Conservation (phyloP, 2,888 invertebrate species). For the Lobophora halterata region DNA sequence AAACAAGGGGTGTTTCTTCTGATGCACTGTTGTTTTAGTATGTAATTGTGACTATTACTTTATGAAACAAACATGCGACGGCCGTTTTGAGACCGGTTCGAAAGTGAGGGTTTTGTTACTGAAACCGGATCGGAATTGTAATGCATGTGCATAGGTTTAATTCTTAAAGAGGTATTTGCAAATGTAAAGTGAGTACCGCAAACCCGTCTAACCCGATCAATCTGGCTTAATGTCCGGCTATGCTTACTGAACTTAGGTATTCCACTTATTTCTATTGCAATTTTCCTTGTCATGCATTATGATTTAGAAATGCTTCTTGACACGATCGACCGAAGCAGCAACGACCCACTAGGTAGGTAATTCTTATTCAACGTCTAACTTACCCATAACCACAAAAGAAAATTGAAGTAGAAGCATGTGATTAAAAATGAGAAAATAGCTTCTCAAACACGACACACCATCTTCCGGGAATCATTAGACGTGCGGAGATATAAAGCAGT, state of each 20-base stretch:
- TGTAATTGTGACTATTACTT: constrained; percentile 8
- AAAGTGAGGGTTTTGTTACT: constrained; percentile 67
- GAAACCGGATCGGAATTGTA: constrained; percentile 63
- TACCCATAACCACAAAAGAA: no score
- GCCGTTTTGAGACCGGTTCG: constrained; percentile 61
- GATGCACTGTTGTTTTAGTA: neutral
- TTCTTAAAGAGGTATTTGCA: constrained; percentile 14
- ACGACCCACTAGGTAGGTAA: no score
- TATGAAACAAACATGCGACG: constrained; percentile 30
- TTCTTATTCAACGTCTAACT: neutral
- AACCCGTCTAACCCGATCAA: no score
- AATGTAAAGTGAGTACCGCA: no score
- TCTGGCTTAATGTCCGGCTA: no score
- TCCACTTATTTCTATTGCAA: no score
- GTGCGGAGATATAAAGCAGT: constrained; percentile 15
- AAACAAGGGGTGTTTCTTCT: neutral
- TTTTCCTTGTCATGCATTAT: no score
- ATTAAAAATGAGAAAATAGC: constrained; percentile 4
- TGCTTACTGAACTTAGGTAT: no score
- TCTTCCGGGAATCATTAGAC: constrained; percentile 20
- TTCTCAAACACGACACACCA: constrained; percentile 8
- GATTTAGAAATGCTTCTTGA: no score
- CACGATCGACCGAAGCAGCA: no score
- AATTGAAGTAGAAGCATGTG: no score
- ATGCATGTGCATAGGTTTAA: constrained; percentile 17